A percentile compares a stretch with the other conserved stretches of the same genome.
Conservation (phyloP, 2,888 invertebrate genomes). For the Nomada fucata region DNA sequence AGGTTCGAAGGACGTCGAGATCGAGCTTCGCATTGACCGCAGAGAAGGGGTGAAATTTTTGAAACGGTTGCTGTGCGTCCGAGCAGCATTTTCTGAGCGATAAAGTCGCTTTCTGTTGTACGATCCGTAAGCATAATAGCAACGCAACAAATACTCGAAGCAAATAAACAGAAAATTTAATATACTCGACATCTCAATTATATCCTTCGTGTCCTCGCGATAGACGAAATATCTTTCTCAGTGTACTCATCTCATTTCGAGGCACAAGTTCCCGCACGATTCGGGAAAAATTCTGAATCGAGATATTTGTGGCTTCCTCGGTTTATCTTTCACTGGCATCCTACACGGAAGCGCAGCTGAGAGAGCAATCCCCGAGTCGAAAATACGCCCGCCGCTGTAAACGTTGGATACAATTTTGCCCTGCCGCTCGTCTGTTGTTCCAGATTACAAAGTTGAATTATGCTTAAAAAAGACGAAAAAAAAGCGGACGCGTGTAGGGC, state of each 20-base stretch:
- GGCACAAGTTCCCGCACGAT: background rate
- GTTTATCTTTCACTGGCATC: constrained; percentile 20
- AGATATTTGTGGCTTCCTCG: constrained; percentile 27
- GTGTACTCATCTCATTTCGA: too few species aligned
- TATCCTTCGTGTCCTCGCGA: background rate
- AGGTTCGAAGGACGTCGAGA: background rate
- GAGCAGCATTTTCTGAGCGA: background rate
- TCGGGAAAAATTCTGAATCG: background rate
- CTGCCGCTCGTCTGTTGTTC: constrained; percentile 49
- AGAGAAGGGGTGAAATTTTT: background rate
- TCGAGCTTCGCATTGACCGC: background rate
- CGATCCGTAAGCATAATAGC: background rate
- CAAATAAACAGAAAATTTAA: constrained; percentile 50
- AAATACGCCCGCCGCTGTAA: constrained; percentile 44
- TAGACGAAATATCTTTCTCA: background rate
- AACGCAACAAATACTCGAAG: background rate
- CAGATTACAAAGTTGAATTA: constrained; percentile 20
- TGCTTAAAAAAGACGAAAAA: background rate
- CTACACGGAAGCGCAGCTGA: constrained; percentile 55
- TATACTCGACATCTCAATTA: background rate
- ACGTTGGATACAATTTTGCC: constrained; percentile 29
- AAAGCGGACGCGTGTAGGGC: background rate
- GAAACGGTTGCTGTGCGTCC: too few species aligned
- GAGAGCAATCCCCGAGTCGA: constrained; percentile 34
- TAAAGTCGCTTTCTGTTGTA: background rate